Base-by-base conservation (phyloP, 1,140 invertebrate species). In the Camponotus floridanus region DNA sequence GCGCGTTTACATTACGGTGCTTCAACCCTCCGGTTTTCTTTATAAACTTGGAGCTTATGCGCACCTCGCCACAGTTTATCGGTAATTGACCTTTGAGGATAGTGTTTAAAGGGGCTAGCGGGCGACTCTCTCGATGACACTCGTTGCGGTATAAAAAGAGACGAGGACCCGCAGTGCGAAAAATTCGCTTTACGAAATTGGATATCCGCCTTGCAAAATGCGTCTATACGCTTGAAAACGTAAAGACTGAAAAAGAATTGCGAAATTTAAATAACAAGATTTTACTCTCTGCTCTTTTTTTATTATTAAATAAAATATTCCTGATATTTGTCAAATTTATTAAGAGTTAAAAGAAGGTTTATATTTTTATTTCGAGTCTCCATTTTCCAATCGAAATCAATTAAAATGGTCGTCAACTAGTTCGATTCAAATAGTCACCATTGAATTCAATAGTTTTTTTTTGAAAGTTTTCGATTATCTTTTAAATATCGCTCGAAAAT, bases 81-180 rank as follows among this genome's bases (percentile, higher is more conserved):
- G 88, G 88, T 87, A 89, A 90, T 90, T 86, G 88, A 90, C 85
- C 87, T 83, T 73, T 76, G 83, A 36, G 36, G 45, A 39, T 71
- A 65, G 55, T 67, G 67, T 68, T 86, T 71, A 78, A 73, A 79
- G 64, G 21, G 57, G 64, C 57, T 45, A 2, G 11, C 39, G 48
- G 18, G 9, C 45, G 62, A 39, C 62, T 67, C n/a, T 67, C 33
- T 18, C 39, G 59, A n/a, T 31, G 45, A 55, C 48, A 55, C 51
- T 70, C 65, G 78, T 42, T 42, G 78, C 15, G 31, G 64, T 70
- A 5, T 51, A 80, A 80, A 80, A 80, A 70, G 78, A n/a, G 33
- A 70, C 7, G 31, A 26, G 62, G 8, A 36, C 3, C 39, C 33
- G 15, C 59, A 7, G 33, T 59, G 33, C 39, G 36, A 48, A 39